These are phyloP conservation scores for Myrmophylax atrothorax DNA, from an alignment of 2,113 vertebrate genomes.

Conservation along the genomic window DNA sequence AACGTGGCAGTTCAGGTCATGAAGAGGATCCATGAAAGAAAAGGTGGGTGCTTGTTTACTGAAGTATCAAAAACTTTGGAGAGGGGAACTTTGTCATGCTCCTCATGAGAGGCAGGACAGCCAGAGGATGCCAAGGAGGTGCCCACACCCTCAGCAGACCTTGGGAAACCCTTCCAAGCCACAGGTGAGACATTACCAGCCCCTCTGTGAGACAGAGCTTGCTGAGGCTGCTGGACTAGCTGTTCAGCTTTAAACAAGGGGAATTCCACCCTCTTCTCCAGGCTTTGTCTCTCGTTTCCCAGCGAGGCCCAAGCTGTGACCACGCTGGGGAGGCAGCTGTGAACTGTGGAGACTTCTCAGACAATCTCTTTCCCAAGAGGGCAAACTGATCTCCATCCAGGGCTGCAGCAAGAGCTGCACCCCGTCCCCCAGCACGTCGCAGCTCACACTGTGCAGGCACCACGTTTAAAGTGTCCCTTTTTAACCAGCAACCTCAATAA, in stretches of 20 bases:
- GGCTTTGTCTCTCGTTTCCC: not conserved
- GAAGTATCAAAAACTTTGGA: accelerated
- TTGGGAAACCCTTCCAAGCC: not conserved
- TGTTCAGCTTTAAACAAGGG: not conserved
- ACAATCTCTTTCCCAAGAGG: not conserved
- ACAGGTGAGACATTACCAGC: accelerated
- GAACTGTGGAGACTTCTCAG: not conserved
- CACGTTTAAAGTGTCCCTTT: not conserved
- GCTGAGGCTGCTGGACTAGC: not conserved
- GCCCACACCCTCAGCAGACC: not conserved
- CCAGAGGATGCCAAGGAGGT: accelerated
- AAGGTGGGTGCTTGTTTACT: accelerated
- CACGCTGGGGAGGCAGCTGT: not conserved
- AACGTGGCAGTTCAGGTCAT: accelerated
- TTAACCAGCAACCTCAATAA: not conserved
- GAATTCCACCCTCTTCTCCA: accelerated
- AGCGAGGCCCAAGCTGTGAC: not conserved
- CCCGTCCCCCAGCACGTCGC: not conserved
- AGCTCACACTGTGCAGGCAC: not conserved
- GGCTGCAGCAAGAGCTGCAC: not conserved
- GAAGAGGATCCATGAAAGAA: accelerated
- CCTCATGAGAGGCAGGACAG: not conserved
- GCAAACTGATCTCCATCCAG: not conserved
- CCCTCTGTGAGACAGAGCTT: not conserved
- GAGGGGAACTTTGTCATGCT: not conserved